Evolutionary conservation across 2,113 vertebrate genomes (phyloP), one percentile per base, ranked within the genome.

Genomic region (Cynocephalus volans): DNA sequence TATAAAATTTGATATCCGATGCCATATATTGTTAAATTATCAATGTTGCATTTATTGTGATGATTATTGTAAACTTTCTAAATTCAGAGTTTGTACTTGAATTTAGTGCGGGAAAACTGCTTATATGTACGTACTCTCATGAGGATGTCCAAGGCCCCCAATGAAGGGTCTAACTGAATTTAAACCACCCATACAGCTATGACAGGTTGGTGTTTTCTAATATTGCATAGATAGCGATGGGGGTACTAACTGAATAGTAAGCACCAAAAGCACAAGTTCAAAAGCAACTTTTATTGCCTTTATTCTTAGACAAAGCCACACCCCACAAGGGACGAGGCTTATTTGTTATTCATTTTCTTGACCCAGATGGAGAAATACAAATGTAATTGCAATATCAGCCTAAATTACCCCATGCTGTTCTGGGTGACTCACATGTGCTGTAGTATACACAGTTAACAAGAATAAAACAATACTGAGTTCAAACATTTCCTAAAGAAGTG

Each of bases 341-440:
- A 90, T 95, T 88, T 96, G 67, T 95, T 93, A 96, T 95, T 97
- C 87, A 95, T 92, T 95, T 90, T 31, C 95, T 97, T 96, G 95
- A 97, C 96, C 95, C 95, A 97, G 96, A 97, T 97, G 95, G 88
- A 82, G 67, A 96, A 96, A 88, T 96, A 70, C 91, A 96, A 97
- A 96, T 94, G 92, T 80, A 98, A 97, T 96, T 95, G 88, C 95
- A 93, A 15, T 89, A 96, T 97, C 88, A 96, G 93, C 80, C 80
- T 83, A 94, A 98, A 97, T 97, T 96, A 94, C 90, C 95, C 67
- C 97, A 88, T 95, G 96, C 97, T 98, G 90, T 77, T 97, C 10
- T 64, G 95, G 33, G 93, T 90, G 90, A 86, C 77, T 72, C 96
- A 80, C 41, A 82, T 89, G 92, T 94, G 62, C 92, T 96, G 21